Percentiles rank a stretch among this genome's conserved stretches.
Evolutionary conservation across 2,888 invertebrate species (phyloP).

Genomic region (Acronicta psi): DNA sequence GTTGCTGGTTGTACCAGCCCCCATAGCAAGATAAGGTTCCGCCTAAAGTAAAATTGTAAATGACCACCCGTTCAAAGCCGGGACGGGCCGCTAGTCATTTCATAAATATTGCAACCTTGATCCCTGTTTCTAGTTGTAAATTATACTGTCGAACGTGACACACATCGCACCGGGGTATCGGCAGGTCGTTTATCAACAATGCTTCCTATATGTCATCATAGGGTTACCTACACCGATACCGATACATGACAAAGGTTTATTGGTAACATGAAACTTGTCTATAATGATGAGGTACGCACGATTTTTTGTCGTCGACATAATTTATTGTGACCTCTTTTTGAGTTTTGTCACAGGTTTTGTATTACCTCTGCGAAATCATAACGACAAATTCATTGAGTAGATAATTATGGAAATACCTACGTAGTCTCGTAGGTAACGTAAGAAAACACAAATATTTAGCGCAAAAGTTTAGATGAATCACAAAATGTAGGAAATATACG

Average conservation of each 20-base stretch:
- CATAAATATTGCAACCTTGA: too few species aligned
- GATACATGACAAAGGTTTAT: constrained; percentile 10
- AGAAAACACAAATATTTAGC: too few species aligned
- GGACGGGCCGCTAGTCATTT: too few species aligned
- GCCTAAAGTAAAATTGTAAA: too few species aligned
- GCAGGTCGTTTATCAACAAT: constrained; percentile 21
- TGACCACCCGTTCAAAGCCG: too few species aligned
- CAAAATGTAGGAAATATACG: too few species aligned
- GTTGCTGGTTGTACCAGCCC: too few species aligned
- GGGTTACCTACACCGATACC: constrained; percentile 4
- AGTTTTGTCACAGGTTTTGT: not conserved
- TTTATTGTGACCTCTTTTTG: not conserved
- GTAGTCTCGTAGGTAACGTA: too few species aligned
- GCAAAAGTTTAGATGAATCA: too few species aligned
- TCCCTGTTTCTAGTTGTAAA: constrained; percentile 7
- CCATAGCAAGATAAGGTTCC: too few species aligned
- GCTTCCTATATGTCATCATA: constrained; percentile 18
- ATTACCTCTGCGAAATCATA: not conserved
- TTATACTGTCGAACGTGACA: constrained; percentile 15
- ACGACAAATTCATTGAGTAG: too few species aligned
- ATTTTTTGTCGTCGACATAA: not conserved
- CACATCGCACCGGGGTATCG: not conserved
- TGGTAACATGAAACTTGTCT: constrained; percentile 9
- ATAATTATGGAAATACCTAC: too few species aligned
- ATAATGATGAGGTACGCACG: not conserved